Evolutionary conservation across 2,888 invertebrate genomes (phyloP), one percentile per base, ranked within the genome.

Genomic region (Euproctis similis): DNA sequence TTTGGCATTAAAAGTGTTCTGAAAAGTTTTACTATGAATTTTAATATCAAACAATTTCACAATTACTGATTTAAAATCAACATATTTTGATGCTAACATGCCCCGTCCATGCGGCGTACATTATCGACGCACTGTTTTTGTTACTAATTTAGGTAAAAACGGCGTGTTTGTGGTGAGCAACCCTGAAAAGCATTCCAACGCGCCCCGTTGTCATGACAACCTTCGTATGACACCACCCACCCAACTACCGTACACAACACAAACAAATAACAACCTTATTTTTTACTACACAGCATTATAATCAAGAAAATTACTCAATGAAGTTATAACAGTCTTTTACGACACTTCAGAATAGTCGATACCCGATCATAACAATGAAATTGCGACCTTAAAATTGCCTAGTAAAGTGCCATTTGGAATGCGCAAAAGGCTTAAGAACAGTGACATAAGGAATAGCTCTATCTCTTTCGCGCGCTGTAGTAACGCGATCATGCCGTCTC

Each of bases 201-300:
- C 68, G 55, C 59, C 65, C 59, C 57, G 87, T 88, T 81, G 75
- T 86, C 84, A 88, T 88, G 80, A 86, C 72, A 78, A 88, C 87
- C 71, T 63, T 47, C 68, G 37, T 30, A 55, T 53, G 53, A 53
- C 59, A 56, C 62, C 40, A 46, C 61, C 50, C 52, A 52, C 53
- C 44, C 54, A 58, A 57, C 65, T 61, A 59, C 62, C 60, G 49
- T 61, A 56, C 53, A 45, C 50, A 33, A 46, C 42, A 38, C 70
- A 57, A 53, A 57, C 73, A 63, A 81, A 69, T 68, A 64, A 67
- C 72, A 57, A 68, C 77, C 72, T 65, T 80, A 76, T 68, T 57
- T 57, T 42, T 53, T 59, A 57, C 38, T 1, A 0, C 26, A 36
- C 59, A 73, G 65, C 67, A 56, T 57, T 54, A 64, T 62, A 70